Conservation (phyloP, 2,797 vertebrate genomes). For the Cuniculus paca region DNA sequence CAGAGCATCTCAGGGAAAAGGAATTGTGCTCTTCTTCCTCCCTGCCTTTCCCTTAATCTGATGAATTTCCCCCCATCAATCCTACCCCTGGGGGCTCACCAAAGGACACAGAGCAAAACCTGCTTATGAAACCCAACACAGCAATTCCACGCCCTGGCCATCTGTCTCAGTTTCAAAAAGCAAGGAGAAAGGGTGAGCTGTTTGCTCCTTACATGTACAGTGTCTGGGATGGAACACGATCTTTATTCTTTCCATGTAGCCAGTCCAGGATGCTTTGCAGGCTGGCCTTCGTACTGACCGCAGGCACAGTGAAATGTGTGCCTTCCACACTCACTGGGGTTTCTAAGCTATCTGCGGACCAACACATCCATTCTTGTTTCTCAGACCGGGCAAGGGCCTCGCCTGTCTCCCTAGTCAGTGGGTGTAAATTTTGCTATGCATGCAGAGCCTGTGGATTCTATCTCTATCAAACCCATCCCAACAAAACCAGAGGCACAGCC, state of each 20-base stretch:
- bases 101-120: background rate
- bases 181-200: background rate
- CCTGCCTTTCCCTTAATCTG: background rate
- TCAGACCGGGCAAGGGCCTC: background rate
- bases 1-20: background rate
- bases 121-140: background rate
- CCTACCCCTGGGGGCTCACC: background rate
- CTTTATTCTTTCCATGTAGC: background rate
- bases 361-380: background rate
- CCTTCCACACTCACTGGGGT: no score
- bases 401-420: background rate
- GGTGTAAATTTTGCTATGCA: background rate
- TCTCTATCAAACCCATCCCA: background rate
- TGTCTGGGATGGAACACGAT: background rate
- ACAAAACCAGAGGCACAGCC: background rate
- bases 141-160: no score
- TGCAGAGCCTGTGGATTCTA: background rate
- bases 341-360: background rate
- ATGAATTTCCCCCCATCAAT: background rate
- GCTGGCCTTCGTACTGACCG: background rate
- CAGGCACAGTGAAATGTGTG: background rate
- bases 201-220: background rate
- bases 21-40: background rate
- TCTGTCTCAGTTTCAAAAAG: background rate
- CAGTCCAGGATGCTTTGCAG: background rate